phyloP scores from a whole-genome alignment of 2,797 vertebrate species.

The Sarcoramphus papa region DNA sequence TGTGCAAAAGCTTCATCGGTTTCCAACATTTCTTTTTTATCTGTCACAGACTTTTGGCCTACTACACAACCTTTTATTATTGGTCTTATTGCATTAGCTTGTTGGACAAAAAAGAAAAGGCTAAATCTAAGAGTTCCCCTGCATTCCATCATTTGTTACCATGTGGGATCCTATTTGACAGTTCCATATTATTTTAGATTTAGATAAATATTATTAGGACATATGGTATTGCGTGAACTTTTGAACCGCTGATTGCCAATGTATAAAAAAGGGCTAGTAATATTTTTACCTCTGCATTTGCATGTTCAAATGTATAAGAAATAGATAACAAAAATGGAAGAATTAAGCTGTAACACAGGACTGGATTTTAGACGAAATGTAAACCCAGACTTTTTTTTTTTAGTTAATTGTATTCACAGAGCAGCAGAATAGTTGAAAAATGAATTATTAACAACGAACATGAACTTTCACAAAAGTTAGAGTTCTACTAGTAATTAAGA shows the following conservation, averaged over 20 bases:
- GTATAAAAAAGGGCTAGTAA: slow-evolving; percentile 12
- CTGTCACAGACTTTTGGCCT: slow-evolving; percentile 83
- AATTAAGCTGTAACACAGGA: not conserved
- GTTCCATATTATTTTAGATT: slow-evolving; percentile 83
- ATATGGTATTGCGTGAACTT: slow-evolving; percentile 87
- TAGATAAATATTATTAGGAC: slow-evolving; percentile 91
- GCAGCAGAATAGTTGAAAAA: slow-evolving; percentile 17
- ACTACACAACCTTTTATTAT: slow-evolving; percentile 85
- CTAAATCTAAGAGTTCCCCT: slow-evolving; percentile 78
- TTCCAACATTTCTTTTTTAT: slow-evolving; percentile 93
- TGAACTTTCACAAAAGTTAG: slow-evolving; percentile 37
- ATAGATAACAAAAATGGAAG: not conserved
- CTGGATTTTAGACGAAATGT: not conserved
- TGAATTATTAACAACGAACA: slow-evolving; percentile 26
- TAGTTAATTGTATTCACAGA: slow-evolving; percentile 26
- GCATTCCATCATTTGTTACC: slow-evolving; percentile 86
- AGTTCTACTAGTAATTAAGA: slow-evolving; percentile 17
- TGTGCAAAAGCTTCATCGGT: slow-evolving; percentile 95
- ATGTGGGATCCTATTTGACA: slow-evolving; percentile 86
- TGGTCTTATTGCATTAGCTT: slow-evolving; percentile 85
- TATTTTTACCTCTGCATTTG: slow-evolving; percentile 40
- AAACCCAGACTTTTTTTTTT: not conserved
- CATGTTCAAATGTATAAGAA: not conserved
- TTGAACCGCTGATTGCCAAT: slow-evolving; percentile 78
- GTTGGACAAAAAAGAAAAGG: slow-evolving; percentile 72